phyloP scores from a whole-genome alignment of 2,113 vertebrate species.

The Otus sunia region DNA sequence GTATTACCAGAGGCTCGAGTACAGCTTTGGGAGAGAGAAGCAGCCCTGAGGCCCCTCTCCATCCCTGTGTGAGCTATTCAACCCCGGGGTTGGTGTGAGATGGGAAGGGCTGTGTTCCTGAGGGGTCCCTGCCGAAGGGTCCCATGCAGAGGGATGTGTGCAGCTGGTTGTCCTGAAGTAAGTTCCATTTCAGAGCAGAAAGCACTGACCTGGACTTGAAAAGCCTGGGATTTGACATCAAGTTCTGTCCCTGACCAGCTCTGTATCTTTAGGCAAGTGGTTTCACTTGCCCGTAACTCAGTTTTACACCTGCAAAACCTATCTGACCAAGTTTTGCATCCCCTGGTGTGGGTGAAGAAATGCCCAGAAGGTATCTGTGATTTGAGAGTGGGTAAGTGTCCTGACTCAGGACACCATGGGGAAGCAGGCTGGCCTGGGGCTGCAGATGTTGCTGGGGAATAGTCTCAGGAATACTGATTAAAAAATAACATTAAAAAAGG shows the following conservation, averaged over 20 bases:
- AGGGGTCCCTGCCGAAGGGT: accelerated
- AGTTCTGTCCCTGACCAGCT: neutral
- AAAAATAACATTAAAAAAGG: neutral
- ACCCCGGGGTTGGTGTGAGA: neutral
- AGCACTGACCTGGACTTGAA: neutral
- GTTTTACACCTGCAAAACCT: neutral
- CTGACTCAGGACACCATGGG: neutral
- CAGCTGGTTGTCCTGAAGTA: neutral
- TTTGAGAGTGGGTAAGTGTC: neutral
- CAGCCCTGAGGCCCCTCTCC: neutral
- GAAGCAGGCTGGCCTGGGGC: neutral
- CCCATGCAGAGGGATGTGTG: neutral
- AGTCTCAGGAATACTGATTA: neutral
- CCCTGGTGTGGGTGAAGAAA: accelerated
- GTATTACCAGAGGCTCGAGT: accelerated
- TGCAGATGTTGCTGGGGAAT: neutral
- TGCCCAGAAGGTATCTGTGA: neutral
- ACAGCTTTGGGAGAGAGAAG: neutral
- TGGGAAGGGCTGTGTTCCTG: neutral
- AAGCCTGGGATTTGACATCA: neutral
- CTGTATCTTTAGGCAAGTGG: neutral
- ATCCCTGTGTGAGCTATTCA: neutral
- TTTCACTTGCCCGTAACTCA: neutral
- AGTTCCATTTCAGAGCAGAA: neutral
- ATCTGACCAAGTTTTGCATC: neutral